Percentiles rank a stretch among this genome's conserved stretches.
These are phyloP conservation scores for Rostratula benghalensis DNA, from an alignment of 2,113 vertebrate species.

Conservation along the genomic window DNA sequence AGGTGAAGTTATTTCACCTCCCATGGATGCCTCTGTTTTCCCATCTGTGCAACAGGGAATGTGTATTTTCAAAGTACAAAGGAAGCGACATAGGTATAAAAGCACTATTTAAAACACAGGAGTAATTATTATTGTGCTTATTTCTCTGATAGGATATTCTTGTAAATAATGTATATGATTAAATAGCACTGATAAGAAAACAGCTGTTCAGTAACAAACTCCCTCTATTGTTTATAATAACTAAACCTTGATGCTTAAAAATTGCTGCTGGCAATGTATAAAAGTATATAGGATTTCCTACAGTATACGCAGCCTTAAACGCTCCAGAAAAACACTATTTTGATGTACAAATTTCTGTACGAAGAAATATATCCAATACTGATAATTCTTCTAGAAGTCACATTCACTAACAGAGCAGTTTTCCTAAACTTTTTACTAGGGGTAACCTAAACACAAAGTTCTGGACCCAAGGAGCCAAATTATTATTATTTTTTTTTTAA, in stretches of 20 bases:
- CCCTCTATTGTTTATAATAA: background rate
- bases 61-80: background rate
- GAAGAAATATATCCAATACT: background rate
- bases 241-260: background rate
- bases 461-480: background rate
- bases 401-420: background rate
- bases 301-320: background rate
- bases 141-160: background rate
- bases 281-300: background rate
- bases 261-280: background rate
- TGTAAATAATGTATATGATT: background rate
- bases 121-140: background rate
- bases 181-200: background rate
- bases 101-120: background rate
- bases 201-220: background rate
- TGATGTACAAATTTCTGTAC: background rate
- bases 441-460: background rate
- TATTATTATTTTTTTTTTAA: background rate
- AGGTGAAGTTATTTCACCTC: background rate
- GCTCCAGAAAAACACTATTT: background rate
- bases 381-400: background rate
- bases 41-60: background rate
- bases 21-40: background rate
- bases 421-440: background rate
- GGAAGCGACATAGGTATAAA: background rate